Evolutionary conservation across 2,888 invertebrate genomes (phyloP).

Genomic region (Callosobruchus maculatus): DNA sequence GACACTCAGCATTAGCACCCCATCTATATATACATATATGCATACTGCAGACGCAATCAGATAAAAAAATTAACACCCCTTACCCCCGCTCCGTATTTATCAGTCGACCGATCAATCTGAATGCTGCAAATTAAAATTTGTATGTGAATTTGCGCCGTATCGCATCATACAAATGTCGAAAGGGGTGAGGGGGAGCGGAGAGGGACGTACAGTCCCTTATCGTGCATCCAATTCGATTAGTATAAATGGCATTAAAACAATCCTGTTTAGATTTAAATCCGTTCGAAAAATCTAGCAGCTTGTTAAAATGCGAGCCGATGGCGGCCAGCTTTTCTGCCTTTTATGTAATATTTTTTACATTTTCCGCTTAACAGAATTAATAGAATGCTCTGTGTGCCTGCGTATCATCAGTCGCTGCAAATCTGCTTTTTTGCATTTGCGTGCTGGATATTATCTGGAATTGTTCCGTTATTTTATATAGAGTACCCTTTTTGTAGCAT

Average conservation of each 20-base stretch:
- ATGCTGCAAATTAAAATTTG: conserved; percentile 45
- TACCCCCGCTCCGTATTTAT: conserved; percentile 39
- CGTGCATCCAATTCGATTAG: conserved; percentile 56
- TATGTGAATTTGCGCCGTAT: conserved; percentile 41
- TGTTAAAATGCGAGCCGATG: not conserved
- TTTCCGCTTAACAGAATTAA: not conserved
- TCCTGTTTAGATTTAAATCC: conserved; percentile 48
- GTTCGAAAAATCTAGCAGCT: not conserved
- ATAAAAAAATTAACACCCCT: conserved; percentile 38
- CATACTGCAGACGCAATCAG: conserved; percentile 3
- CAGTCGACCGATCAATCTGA: conserved; percentile 47
- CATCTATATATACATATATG: not conserved
- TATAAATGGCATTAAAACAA: conserved; percentile 60
- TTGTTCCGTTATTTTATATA: not conserved
- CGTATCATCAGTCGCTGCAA: not conserved
- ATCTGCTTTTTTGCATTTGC: not conserved
- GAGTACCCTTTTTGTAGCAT: not conserved
- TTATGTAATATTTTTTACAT: not conserved
- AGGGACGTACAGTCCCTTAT: conserved; percentile 22
- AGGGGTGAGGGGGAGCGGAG: conserved; percentile 19
- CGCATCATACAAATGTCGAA: conserved; percentile 41
- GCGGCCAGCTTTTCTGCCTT: not conserved
- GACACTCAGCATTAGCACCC: not conserved
- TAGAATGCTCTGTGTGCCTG: not conserved
- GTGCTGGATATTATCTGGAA: not conserved